Percentiles rank a stretch among this genome's conserved stretches.
These are phyloP conservation scores for Arctocebus calabarensis DNA, from an alignment of 2,797 vertebrate genomes.

Conservation along the genomic window DNA sequence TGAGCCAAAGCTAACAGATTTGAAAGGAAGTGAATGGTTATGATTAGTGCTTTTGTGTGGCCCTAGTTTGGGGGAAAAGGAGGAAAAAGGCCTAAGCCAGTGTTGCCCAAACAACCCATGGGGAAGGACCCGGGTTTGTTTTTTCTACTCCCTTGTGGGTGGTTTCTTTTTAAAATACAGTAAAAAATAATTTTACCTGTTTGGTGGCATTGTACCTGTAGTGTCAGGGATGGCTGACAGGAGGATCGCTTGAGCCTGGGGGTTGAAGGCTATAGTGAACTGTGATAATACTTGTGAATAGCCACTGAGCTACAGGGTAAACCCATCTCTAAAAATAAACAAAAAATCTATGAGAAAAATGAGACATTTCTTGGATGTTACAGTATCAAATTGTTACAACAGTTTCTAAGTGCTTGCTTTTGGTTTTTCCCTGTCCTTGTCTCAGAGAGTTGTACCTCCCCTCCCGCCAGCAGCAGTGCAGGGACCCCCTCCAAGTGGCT, in stretches of 20 bases:
- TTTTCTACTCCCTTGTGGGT: fast-evolving
- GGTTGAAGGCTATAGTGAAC: not conserved
- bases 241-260: not conserved
- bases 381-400: fast-evolving
- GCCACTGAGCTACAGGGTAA: not conserved
- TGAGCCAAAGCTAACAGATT: not conserved
- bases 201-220: not conserved
- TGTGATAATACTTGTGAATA: not conserved
- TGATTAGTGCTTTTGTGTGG: fast-evolving
- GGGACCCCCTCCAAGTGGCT: fast-evolving
- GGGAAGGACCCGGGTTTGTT: not conserved
- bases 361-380: fast-evolving
- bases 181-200: no score
- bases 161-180: not conserved
- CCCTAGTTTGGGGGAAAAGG: not conserved
- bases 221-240: not conserved
- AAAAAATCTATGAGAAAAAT: fast-evolving
- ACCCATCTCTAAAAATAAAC: not conserved
- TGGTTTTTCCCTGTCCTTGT: not conserved
- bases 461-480: no score
- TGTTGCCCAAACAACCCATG: fast-evolving
- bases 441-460: not conserved
- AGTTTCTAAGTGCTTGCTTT: not conserved
- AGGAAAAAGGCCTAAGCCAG: fast-evolving
- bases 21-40: not conserved